Percentiles rank a stretch among this genome's conserved stretches.
phyloP scores from a whole-genome alignment of 2,888 invertebrate genomes.

The Anorthoa munda region DNA sequence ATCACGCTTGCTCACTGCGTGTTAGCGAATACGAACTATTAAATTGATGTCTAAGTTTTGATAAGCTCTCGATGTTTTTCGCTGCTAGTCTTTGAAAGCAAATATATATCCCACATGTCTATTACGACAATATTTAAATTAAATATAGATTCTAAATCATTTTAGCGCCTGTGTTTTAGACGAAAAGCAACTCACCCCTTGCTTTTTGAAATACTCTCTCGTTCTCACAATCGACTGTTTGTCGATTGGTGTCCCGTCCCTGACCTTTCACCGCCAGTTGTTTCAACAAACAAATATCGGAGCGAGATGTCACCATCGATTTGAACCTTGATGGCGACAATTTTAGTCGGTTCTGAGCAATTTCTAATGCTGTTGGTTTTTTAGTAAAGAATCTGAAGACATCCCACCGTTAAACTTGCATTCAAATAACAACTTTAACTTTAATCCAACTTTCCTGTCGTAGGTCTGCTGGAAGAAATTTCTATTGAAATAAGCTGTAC shows the following conservation, averaged over 20 bases:
- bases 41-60: background rate
- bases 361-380: background rate
- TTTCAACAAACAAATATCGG: slow-evolving; percentile 39
- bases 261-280: slow-evolving; percentile 49
- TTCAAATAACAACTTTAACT: too few relatives aligned
- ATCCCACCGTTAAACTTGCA: too few relatives aligned
- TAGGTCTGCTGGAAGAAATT: too few relatives aligned
- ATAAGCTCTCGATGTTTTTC: background rate
- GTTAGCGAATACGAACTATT: background rate
- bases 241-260: slow-evolving; percentile 26
- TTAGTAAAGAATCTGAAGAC: background rate
- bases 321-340: slow-evolving; percentile 16
- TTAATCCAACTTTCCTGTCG: too few relatives aligned
- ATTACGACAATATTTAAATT: too few relatives aligned
- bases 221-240: slow-evolving; percentile 20
- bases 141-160: too few relatives aligned
- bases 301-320: slow-evolving; percentile 34
- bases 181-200: background rate
- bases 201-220: background rate
- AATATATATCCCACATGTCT: too few relatives aligned
- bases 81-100: background rate
- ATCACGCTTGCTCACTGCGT: background rate
- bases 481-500: too few relatives aligned
- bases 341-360: slow-evolving; percentile 24
- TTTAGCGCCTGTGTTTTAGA: background rate